phyloP scores from a whole-genome alignment of 1,140 invertebrate species.

The Drosophila sulfurigaster region DNA sequence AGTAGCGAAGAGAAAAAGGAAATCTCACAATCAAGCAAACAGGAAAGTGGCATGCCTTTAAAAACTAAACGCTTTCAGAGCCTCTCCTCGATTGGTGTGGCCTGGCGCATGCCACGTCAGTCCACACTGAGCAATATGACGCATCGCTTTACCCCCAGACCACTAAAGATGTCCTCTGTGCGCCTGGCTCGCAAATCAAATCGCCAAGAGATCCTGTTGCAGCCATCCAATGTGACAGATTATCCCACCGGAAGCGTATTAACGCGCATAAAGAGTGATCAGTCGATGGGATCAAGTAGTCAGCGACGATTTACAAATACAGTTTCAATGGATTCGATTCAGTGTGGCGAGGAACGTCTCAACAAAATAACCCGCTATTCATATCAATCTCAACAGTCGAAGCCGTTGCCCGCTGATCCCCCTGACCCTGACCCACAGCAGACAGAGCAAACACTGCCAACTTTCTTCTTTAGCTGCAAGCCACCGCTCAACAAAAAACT shows the following conservation, averaged over 20 bases:
- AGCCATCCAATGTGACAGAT: neutral
- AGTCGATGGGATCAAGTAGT: neutral
- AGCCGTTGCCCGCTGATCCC: too few species aligned
- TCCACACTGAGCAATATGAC: neutral
- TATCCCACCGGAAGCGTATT: neutral
- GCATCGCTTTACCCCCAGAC: neutral
- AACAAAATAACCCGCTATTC: neutral
- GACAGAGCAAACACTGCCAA: too few species aligned
- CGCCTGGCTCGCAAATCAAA: neutral
- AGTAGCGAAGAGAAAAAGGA: too few species aligned
- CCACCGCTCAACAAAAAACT: slow-evolving; percentile 4
- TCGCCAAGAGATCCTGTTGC: neutral
- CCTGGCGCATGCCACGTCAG: too few species aligned
- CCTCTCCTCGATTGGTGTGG: too few species aligned
- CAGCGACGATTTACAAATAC: neutral
- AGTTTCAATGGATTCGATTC: slow-evolving; percentile 7
- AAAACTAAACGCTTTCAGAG: too few species aligned
- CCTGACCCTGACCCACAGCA: too few species aligned
- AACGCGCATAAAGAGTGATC: neutral
- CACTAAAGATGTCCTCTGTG: slow-evolving; percentile 4
- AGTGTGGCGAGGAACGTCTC: neutral
- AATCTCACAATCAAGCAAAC: too few species aligned
- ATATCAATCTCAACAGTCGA: neutral
- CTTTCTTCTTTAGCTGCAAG: neutral
- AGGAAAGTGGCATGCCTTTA: too few species aligned